These are phyloP conservation scores for Colostygia pectinataria DNA, from an alignment of 2,888 invertebrate genomes.

Conservation along the genomic window DNA sequence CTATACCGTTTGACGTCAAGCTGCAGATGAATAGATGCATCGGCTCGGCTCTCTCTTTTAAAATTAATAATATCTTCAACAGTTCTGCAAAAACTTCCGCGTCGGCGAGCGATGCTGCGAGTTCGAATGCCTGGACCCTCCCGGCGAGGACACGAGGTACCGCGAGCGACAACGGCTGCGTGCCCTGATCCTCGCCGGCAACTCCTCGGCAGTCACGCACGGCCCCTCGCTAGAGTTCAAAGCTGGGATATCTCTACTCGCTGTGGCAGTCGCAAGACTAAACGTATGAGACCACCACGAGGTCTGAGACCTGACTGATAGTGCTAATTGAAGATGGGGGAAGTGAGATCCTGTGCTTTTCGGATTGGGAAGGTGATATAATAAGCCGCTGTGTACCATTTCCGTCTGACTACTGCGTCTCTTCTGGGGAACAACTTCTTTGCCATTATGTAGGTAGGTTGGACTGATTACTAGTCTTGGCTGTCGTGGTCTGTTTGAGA, in stretches of 20 bases:
- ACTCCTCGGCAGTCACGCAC: slow-evolving; percentile 72
- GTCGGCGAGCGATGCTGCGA: slow-evolving; percentile 94
- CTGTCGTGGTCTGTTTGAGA: neutral
- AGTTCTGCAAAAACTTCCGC: slow-evolving; percentile 93
- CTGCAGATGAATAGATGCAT: too few species aligned
- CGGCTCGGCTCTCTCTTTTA: too few species aligned
- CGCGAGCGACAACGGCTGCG: slow-evolving; percentile 83
- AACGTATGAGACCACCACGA: slow-evolving; percentile 55
- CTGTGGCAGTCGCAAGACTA: slow-evolving; percentile 67
- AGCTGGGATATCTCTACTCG: slow-evolving; percentile 64
- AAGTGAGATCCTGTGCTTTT: slow-evolving; percentile 6
- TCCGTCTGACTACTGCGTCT: slow-evolving; percentile 11
- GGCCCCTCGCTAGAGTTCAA: slow-evolving; percentile 57
- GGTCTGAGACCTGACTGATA: slow-evolving; percentile 33
- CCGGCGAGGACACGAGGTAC: slow-evolving; percentile 85
- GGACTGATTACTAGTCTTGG: neutral
- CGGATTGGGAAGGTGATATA: slow-evolving; percentile 3
- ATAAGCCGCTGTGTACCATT: slow-evolving; percentile 5
- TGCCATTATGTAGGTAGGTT: slow-evolving; percentile 2
- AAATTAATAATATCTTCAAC: slow-evolving; percentile 38
- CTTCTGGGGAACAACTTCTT: slow-evolving; percentile 4
- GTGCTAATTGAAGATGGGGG: slow-evolving; percentile 19
- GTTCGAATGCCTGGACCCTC: slow-evolving; percentile 93
- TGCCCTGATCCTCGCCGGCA: slow-evolving; percentile 84
- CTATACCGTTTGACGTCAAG: too few species aligned